Evolutionary conservation across 2,888 invertebrate species (phyloP), one percentile per base, ranked within the genome.

Genomic region (Celastrina argiolus): DNA sequence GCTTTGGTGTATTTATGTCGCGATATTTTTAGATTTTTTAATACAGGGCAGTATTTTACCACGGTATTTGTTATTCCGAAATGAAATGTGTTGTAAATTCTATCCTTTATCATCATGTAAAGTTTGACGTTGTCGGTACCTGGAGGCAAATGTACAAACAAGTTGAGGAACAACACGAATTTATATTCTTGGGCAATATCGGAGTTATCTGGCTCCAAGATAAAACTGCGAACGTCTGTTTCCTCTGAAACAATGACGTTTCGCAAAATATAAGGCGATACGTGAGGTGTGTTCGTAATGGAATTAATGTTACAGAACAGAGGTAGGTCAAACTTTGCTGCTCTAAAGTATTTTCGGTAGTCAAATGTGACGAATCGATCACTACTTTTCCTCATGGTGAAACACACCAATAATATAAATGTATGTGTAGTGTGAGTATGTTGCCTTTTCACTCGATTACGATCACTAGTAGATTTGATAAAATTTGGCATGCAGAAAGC

Each of bases 251-350:
- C 31, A 45, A 34, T 45, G 34, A 31, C 31, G 28, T 28, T 28
- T 45, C 31, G 45, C 31, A 45, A 51, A 64, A 64, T 64, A 64
- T 31, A 16, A 64, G 34, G 64, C 64, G 28, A 51, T 18, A 64
- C 51, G 34, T 45, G 51, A 51, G 64, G 14, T 34, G 34, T 51
- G 45, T 45, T 45, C 45, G 64, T 34, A 63, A 63, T 14, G 45
- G 26, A 14, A 42, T 42, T 63, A 28, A 63, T 59, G 34, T 16
- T 31, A 59, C 34, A 16, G 18, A 59, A 59, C 16, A 34, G 34
- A 34, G 31, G 16, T 59, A 34, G 16, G 34, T 31, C 18, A 16
- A 10, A 59, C 31, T 31, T 34, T 18, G 10, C 31, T 16, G 12
- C 14, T 14, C n/a, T 45, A 45, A n/a, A 58, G 26, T 28, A 5